Evolutionary conservation across 2,113 vertebrate genomes (phyloP), one percentile per base, ranked within the genome.

Genomic region (Gambusia holbrooki): DNA sequence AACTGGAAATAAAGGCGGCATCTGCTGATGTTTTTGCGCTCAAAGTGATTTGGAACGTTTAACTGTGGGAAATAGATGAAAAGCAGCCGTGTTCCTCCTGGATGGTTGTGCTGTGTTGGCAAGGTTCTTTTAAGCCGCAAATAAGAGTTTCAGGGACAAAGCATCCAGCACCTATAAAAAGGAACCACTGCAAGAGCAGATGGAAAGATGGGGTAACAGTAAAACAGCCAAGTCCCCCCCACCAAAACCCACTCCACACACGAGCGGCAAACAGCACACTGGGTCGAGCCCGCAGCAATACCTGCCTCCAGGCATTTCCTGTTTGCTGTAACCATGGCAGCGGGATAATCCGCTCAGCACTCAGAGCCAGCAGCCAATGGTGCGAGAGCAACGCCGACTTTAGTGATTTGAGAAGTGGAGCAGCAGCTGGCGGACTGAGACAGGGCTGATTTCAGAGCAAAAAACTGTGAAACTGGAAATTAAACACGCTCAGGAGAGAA

Each of bases 281-380:
- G 77, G 69, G 90, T 88, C 77, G 65, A 79, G 81, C 87, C 81
- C 22, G 60, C 40, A 82, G 87, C 88, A 1, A 67, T 87, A 92
- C 93, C 91, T 92, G 91, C 90, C 90, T 77, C 45, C 27, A 90
- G 90, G 86, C 78, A 92, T 93, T 93, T 93, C 92, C 91, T 93
- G 92, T 92, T 93, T 92, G 88, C 86, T 76, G 88, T 89, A 84
- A 79, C 83, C 85, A 89, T 86, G 89, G 89, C 89, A 86, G 92
- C 90, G 77, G 79, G 68, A 73, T 91, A 88, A 89, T 91, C 84
- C 90, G 87, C 79, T 86, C 74, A 66, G 68, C 76, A 62, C 83
- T 73, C 64, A 74, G 32, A 72, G 62, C 76, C 15, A 40, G 15
- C 82, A 87, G 58, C 85, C 87, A 92, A 90, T 88, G 25, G 10